Evolutionary conservation across 2,113 vertebrate species (phyloP), one percentile per base, ranked within the genome.

Genomic region (Macquaria ambigua): DNA sequence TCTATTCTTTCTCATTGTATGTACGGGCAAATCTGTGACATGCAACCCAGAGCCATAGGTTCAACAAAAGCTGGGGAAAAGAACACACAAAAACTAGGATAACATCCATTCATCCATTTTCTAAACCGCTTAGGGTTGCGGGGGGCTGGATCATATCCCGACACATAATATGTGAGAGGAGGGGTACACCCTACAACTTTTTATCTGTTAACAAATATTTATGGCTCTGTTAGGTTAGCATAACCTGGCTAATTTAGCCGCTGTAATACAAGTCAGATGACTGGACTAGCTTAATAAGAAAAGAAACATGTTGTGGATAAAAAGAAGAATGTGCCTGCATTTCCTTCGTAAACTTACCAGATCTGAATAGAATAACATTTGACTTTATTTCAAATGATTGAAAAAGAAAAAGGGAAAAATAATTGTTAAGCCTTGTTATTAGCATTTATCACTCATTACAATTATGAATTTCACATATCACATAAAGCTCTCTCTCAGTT

Each of bases 321-420:
- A 67, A 53, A 53, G 11, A 43, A 74, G 52, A 89, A 74, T 21
- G 76, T 89, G 62, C 79, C 87, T 83, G 69, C 11, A 43, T 78
- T 83, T 84, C 21, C 46, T 64, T 55, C 59, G 53, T 66, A n/a
- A 58, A 48, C 21, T 37, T 23, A 64, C 15, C 37, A 41, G 53
- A 77, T 34, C 28, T 83, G 46, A 71, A 77, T 74, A 71, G 74
- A 55, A 43, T 3, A 37, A 46, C 75, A 68, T 82, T 59, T 78
- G 31, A 81, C 15, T 61, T 77, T 43, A 10, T 52, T 76, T 69
- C 66, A 71, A 67, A 61, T 72, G 21, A 75, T 3, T 81, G 16
- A 15, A 68, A n/a, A 72, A 61, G 58, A 37, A 43, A 55, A 31
- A 28, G 6, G 16, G 21, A 41, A 50, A 7, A 39, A 28, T 55